Evolutionary conservation across 2,888 invertebrate genomes (phyloP), one percentile per base, ranked within the genome.

Genomic region (Cistogaster globosa): DNA sequence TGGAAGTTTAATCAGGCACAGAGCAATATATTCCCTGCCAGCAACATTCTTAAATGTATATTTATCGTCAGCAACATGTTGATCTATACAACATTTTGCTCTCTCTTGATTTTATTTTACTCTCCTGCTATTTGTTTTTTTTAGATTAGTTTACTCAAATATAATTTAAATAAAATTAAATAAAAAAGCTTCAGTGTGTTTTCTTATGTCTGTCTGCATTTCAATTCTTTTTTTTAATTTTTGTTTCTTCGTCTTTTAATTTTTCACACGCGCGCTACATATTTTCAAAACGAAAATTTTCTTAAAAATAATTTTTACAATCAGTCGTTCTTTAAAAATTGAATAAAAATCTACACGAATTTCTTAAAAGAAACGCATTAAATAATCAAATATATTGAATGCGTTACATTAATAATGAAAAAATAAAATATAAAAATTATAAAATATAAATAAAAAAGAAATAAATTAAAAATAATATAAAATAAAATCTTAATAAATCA

Each of bases 281-380:
- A 38, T 20, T 72, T 58, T 36, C 42, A 22, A 72, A 76, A 83
- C 67, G 62, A 11, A 74, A 81, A 68, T 81, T 86, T 86, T 80
- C 68, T 67, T 74, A 55, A 77, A 86, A 83, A 80, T 77, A 74
- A 74, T 60, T 77, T 86, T 83, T 68, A 71, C 58, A 67, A 75
- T 79, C 85, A 85, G 85, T 85, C 82, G 85, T 78, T 82, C 78
- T 75, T 71, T 75, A 78, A 20, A 79, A 79, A 82, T 82, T 85
- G 82, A 85, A 75, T 77, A 76, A 82, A 82, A 82, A 72, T 79
- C 78, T 60, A 84, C 79, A 86, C 80, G 83, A 77, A 72, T 53
- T 26, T 26, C 8, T 51, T 22, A 58, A 72, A 60, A 69, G 63
- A 58, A 57, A 60, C 75, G 45, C 75, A 68, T 62, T 45, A 60